Percentiles rank a stretch among this genome's conserved stretches.
Evolutionary conservation across 1,140 invertebrate genomes (phyloP).

Genomic region (Zaprionus inermis): DNA sequence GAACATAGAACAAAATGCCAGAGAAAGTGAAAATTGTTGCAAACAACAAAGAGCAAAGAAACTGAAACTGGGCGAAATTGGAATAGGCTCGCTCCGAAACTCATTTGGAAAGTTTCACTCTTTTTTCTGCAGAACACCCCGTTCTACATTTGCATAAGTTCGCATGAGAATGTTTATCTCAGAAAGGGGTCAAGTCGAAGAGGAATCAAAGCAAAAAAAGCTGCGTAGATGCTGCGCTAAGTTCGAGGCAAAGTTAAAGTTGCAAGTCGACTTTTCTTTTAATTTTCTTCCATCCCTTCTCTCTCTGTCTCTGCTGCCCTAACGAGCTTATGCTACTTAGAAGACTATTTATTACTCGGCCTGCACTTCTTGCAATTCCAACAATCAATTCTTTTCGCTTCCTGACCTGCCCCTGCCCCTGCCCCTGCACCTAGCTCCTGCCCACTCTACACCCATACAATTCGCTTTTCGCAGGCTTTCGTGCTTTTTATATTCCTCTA

Average conservation of each 20-base stretch:
- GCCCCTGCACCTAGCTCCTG: too few relatives aligned
- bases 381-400: slow-evolving; percentile 38
- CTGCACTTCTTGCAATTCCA: slow-evolving; percentile 12
- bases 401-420: not conserved
- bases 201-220: slow-evolving; percentile 6
- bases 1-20: slow-evolving; percentile 43
- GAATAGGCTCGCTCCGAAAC: slow-evolving; percentile 20
- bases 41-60: slow-evolving; percentile 41
- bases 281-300: not conserved
- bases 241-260: not conserved
- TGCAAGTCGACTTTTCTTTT: slow-evolving; percentile 9
- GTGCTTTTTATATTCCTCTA: slow-evolving; percentile 38
- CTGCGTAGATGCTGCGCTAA: not conserved
- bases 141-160: slow-evolving; percentile 27
- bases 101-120: slow-evolving; percentile 28
- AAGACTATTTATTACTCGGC: slow-evolving; percentile 39
- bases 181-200: slow-evolving; percentile 17
- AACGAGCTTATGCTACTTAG: slow-evolving; percentile 27
- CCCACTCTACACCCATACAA: slow-evolving; percentile 56
- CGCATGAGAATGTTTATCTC: slow-evolving; percentile 19
- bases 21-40: slow-evolving; percentile 52
- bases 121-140: slow-evolving; percentile 1
- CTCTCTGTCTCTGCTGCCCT: not conserved
- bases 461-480: slow-evolving; percentile 69
- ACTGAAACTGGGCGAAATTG: slow-evolving; percentile 40